A percentile compares a stretch with the other conserved stretches of the same genome.
These are phyloP conservation scores for Tachyglossus aculeatus DNA, from an alignment of 2,797 vertebrate species.

Conservation along the genomic window DNA sequence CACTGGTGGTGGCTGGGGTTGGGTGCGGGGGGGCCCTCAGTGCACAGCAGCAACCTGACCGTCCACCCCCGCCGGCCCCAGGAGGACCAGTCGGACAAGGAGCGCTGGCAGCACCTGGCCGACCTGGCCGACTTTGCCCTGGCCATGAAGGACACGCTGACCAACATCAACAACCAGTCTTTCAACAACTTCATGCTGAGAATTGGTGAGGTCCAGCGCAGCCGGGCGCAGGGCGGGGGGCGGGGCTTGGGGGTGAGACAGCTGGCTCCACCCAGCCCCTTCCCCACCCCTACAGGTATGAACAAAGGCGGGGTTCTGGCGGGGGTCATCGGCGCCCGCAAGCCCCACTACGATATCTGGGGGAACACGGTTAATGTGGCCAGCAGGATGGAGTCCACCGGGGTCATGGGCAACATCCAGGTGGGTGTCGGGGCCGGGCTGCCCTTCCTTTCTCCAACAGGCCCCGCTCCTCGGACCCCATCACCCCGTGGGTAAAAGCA, in stretches of 20 bases:
- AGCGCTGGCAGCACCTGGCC: conserved; percentile 92
- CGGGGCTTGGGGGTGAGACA: neutral
- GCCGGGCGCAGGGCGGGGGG: neutral
- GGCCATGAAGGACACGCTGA: conserved; percentile 93
- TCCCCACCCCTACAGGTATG: conserved; percentile 75
- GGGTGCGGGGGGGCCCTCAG: accelerated
- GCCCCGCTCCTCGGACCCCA: accelerated
- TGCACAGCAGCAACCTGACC: too few species aligned
- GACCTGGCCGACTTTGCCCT: conserved; percentile 92
- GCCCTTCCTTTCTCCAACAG: accelerated
- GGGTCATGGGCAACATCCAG: conserved; percentile 97
- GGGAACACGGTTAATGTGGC: conserved; percentile 96
- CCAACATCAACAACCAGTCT: conserved; percentile 96
- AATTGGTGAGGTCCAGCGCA: conserved; percentile 80
- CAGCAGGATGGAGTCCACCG: conserved; percentile 97
- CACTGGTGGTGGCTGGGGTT: neutral
- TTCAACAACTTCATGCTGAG: conserved; percentile 99
- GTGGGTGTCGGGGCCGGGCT: conserved; percentile 72
- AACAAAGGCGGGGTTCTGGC: conserved; percentile 93
- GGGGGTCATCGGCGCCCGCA: conserved; percentile 92
- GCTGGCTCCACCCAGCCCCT: too few species aligned
- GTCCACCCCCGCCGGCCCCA: conserved; percentile 63
- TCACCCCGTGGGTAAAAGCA: accelerated
- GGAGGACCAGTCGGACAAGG: conserved; percentile 82
- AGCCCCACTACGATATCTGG: conserved; percentile 97